phyloP scores from a whole-genome alignment of 2,113 vertebrate species.

The Neolamprologus kungweensis region DNA sequence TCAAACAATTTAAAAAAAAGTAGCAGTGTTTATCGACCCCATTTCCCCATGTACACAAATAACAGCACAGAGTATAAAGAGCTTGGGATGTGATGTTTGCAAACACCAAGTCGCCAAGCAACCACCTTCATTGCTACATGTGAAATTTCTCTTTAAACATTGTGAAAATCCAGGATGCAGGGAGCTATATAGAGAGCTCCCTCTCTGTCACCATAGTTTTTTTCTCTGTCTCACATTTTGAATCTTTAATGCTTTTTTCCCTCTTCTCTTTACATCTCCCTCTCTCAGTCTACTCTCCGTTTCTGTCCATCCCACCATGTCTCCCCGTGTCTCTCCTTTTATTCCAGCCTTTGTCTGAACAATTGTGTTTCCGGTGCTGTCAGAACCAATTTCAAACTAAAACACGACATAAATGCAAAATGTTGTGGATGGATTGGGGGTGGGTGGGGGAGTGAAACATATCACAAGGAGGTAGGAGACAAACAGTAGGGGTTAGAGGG shows the following conservation, averaged over 20 bases:
- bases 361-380: not conserved
- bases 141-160: not conserved
- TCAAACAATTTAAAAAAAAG: not conserved
- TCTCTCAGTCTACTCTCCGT: not conserved
- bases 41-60: not conserved
- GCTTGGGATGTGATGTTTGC: not conserved
- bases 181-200: not conserved
- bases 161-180: not conserved
- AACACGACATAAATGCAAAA: constrained; percentile 20
- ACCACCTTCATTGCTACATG: not conserved
- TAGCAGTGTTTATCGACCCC: not conserved
- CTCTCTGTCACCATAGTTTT: not conserved
- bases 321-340: not conserved
- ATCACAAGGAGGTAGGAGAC: not conserved
- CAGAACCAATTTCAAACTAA: not conserved
- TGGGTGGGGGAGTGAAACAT: not conserved
- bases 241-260: constrained; percentile 15
- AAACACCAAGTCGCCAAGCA: not conserved
- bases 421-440: not conserved
- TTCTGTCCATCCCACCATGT: not conserved
- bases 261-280: not conserved
- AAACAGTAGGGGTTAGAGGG: not conserved
- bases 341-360: not conserved
- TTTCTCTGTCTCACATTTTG: not conserved
- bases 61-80: not conserved